Percentiles rank a stretch among this genome's conserved stretches.
These are phyloP conservation scores for Isoperla grammatica DNA, from an alignment of 2,888 invertebrate genomes.

Conservation along the genomic window DNA sequence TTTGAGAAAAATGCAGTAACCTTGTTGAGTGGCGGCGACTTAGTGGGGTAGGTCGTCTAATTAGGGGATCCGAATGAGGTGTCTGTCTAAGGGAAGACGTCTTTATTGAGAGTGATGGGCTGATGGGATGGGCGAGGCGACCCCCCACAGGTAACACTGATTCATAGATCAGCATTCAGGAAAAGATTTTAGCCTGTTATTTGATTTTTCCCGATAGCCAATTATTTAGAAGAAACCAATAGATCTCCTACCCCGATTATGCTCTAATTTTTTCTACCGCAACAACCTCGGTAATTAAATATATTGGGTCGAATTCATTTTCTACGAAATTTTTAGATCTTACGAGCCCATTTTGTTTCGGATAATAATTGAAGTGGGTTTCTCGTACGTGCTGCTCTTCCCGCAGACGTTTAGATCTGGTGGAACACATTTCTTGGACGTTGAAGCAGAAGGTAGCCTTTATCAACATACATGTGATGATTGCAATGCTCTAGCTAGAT, in stretches of 20 bases:
- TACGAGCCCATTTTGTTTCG: too few relatives aligned
- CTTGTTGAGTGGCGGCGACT: background rate
- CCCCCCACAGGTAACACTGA: background rate
- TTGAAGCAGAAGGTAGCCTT: too few relatives aligned
- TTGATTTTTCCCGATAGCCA: constrained; percentile 24
- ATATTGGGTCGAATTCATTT: too few relatives aligned
- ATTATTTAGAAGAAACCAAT: constrained; percentile 22
- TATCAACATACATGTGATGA: too few relatives aligned
- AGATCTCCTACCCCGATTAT: constrained; percentile 2
- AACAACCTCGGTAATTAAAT: background rate
- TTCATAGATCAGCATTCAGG: background rate
- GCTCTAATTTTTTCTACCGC: background rate
- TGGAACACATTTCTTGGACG: too few relatives aligned
- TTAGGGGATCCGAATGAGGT: constrained; percentile 6
- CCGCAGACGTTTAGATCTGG: too few relatives aligned
- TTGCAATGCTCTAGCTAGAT: too few relatives aligned
- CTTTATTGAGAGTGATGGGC: constrained; percentile 6
- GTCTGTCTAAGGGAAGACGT: constrained; percentile 1
- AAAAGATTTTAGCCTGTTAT: constrained; percentile 20
- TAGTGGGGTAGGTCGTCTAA: background rate
- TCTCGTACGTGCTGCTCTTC: too few relatives aligned
- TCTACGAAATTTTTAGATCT: too few relatives aligned
- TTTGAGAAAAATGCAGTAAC: background rate
- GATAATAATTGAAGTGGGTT: too few relatives aligned
- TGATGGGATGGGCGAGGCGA: background rate